Evolutionary conservation across 2,113 vertebrate genomes (phyloP).

Genomic region (Myxocyprinus asiaticus): DNA sequence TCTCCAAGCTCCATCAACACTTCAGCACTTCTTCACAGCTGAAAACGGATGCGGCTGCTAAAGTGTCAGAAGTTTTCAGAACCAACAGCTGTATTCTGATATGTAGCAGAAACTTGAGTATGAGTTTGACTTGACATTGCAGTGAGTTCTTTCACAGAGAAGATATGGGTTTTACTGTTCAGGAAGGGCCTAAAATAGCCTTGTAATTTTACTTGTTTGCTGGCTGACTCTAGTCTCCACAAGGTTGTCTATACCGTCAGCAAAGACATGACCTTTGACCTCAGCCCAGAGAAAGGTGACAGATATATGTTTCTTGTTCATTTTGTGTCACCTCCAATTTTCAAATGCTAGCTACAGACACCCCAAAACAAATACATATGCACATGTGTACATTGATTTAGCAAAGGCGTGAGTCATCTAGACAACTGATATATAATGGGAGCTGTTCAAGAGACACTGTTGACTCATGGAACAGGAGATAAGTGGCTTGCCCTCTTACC

Average conservation of each 20-base stretch:
- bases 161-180: no score
- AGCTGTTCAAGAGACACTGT: not conserved
- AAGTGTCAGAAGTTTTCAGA: not conserved
- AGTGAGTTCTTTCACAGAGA: no score
- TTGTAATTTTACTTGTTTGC: constrained; percentile 3
- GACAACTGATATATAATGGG: not conserved
- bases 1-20: constrained; percentile 27
- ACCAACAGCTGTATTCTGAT: not conserved
- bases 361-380: not conserved
- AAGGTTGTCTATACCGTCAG: constrained; percentile 56
- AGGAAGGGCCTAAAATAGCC: not conserved
- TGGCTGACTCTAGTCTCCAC: constrained; percentile 61
- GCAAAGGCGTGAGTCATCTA: not conserved
- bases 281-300: constrained; percentile 62
- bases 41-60: constrained; percentile 23
- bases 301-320: constrained; percentile 53
- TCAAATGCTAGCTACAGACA: constrained; percentile 4
- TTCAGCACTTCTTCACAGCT: constrained; percentile 36
- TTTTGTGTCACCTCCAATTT: constrained; percentile 3
- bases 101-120: not conserved
- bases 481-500: no score
- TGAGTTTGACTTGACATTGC: not conserved
- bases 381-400: not conserved
- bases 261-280: constrained; percentile 65
- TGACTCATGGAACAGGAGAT: no score